These are phyloP conservation scores for Hypolimnas misippus DNA, from an alignment of 2,888 invertebrate species.

Conservation along the genomic window DNA sequence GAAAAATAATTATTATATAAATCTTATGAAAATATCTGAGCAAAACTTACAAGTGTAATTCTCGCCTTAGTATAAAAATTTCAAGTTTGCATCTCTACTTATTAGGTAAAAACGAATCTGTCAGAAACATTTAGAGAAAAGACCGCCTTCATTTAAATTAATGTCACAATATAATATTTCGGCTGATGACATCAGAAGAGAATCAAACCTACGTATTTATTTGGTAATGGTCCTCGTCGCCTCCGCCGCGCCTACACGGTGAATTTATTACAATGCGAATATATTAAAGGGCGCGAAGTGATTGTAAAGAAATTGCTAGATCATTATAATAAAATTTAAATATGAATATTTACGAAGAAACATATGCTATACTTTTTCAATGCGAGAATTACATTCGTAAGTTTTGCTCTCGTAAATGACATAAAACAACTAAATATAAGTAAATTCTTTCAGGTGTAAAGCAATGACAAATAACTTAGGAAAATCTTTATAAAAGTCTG, in stretches of 20 bases:
- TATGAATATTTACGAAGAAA: background rate
- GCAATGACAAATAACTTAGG: too few species aligned
- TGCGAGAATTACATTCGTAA: too few species aligned
- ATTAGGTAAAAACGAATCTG: background rate
- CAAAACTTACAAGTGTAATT: too few species aligned
- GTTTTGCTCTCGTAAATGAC: too few species aligned
- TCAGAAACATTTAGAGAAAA: constrained; percentile 2
- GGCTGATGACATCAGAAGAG: constrained; percentile 48
- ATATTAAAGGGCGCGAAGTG: constrained; percentile 36
- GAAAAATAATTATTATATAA: too few species aligned
- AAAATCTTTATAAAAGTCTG: too few species aligned
- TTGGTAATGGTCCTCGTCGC: constrained; percentile 45
- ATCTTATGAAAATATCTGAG: too few species aligned
- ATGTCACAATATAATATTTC: constrained; percentile 28
- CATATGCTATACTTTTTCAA: too few species aligned
- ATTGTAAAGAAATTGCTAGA: constrained; percentile 17
- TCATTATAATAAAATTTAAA: background rate
- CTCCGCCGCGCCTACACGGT: constrained; percentile 46
- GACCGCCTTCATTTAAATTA: constrained; percentile 9
- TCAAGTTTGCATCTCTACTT: too few species aligned
- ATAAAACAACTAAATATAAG: too few species aligned
- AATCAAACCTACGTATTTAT: constrained; percentile 48
- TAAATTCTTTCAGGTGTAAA: too few species aligned
- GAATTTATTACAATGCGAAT: constrained; percentile 38
- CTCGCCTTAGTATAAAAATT: too few species aligned